These are phyloP conservation scores for Hanleya hanleyi DNA, from an alignment of 2,888 invertebrate species.

Conservation along the genomic window DNA sequence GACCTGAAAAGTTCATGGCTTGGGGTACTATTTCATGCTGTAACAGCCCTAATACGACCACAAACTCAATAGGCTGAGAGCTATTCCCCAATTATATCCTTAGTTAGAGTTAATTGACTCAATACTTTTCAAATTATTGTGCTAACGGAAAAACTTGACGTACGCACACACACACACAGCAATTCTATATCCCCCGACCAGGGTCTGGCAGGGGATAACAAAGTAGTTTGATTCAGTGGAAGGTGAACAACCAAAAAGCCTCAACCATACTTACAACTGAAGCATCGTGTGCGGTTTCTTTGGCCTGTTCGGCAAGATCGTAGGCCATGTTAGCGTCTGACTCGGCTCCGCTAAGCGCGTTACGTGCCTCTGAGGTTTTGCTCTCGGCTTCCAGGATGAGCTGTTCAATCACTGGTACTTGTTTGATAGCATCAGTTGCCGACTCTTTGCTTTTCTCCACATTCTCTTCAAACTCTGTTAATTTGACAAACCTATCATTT, in stretches of 20 bases:
- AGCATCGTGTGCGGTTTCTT: conserved; percentile 85
- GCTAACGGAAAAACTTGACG: no score
- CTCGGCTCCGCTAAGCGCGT: conserved; percentile 84
- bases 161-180: no score
- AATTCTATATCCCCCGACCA: no score
- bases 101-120: no score
- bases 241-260: not conserved
- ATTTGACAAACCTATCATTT: no score
- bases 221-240: not conserved
- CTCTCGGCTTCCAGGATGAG: conserved; percentile 82
- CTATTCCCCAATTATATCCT: no score
- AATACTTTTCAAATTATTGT: no score
- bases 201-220: no score
- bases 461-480: conserved; percentile 85
- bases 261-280: conserved; percentile 77
- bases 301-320: conserved; percentile 84
- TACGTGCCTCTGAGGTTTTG: conserved; percentile 82
- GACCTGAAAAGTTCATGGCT: no score
- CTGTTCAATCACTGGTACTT: conserved; percentile 84
- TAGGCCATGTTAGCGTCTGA: conserved; percentile 84
- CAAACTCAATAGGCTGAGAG: no score
- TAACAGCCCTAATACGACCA: no score
- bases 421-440: conserved; percentile 84
- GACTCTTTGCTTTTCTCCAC: conserved; percentile 88
- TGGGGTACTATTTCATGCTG: no score